phyloP scores from a whole-genome alignment of 37 sponge, comb jelly and placozoan genomes.

The Hexactinellida sp. region DNA sequence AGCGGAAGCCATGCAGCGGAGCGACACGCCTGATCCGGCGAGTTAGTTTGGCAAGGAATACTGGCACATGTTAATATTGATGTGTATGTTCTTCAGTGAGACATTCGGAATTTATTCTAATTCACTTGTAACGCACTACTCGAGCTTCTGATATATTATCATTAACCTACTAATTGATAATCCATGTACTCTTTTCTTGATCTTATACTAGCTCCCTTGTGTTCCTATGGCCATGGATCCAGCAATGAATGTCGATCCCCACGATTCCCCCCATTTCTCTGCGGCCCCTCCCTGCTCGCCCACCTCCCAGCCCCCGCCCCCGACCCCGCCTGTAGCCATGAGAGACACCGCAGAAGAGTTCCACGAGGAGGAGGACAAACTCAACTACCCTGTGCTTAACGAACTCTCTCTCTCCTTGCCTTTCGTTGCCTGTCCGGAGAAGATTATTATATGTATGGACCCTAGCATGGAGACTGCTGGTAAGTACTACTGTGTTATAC shows the following conservation, averaged over 20 bases:
- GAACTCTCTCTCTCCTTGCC: background rate
- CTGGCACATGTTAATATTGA: background rate
- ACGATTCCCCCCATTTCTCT: background rate
- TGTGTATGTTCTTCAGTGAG: no score
- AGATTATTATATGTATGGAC: conserved; percentile 9
- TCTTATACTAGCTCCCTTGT: no score
- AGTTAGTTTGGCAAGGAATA: background rate
- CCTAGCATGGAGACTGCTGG: background rate
- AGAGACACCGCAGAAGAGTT: background rate
- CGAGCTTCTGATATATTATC: no score
- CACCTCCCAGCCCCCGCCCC: background rate
- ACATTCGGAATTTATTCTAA: no score
- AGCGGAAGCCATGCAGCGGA: conserved; percentile 33
- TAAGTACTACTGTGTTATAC: no score
- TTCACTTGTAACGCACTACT: no score
- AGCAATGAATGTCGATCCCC: background rate
- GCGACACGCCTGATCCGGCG: conserved; percentile 11
- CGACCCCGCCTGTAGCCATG: background rate
- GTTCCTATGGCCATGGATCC: no score
- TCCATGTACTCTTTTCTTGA: no score
- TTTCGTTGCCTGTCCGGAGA: background rate
- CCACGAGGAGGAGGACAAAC: background rate
- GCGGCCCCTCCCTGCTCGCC: background rate
- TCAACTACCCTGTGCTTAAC: background rate
- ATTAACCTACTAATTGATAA: no score